Percentiles rank a stretch among this genome's conserved stretches.
Evolutionary conservation across 2,888 invertebrate species (phyloP).

Genomic region (Oligia latruncula): DNA sequence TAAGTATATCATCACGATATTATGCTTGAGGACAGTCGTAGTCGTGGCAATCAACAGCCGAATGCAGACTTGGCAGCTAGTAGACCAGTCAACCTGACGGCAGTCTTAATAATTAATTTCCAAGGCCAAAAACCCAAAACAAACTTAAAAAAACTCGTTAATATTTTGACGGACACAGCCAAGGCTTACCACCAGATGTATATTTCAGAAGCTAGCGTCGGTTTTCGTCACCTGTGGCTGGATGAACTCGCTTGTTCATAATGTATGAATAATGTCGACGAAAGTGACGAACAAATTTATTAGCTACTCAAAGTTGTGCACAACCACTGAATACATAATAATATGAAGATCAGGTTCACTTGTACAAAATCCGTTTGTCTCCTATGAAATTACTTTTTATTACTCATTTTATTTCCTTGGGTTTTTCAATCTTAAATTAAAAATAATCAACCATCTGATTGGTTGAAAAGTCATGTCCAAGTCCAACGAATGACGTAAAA

Average conservation of each 20-base stretch:
- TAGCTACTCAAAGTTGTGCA: constrained; percentile 31
- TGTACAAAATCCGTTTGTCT: neutral
- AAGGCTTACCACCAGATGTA: constrained; percentile 19
- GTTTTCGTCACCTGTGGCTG: constrained; percentile 21
- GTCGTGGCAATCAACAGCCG: neutral
- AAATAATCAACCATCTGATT: constrained; percentile 4
- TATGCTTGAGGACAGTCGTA: neutral
- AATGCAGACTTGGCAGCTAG: neutral
- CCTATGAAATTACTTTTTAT: neutral
- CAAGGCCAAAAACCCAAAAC: neutral
- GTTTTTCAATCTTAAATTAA: constrained; percentile 11
- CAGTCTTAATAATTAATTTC: neutral
- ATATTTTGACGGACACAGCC: constrained; percentile 7
- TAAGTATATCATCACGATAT: neutral
- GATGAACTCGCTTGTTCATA: constrained; percentile 36
- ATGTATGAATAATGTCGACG: constrained; percentile 33
- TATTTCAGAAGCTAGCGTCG: constrained; percentile 33
- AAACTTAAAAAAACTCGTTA: neutral
- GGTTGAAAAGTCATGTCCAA: constrained; percentile 22
- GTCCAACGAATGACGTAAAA: constrained; percentile 20
- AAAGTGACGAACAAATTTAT: constrained; percentile 47
- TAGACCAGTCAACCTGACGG: neutral
- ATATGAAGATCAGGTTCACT: constrained; percentile 32
- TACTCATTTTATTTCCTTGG: constrained; percentile 3
- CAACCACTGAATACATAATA: constrained; percentile 18